These are phyloP conservation scores for Prionailurus viverrinus DNA, from an alignment of 2,113 vertebrate species.

Conservation along the genomic window DNA sequence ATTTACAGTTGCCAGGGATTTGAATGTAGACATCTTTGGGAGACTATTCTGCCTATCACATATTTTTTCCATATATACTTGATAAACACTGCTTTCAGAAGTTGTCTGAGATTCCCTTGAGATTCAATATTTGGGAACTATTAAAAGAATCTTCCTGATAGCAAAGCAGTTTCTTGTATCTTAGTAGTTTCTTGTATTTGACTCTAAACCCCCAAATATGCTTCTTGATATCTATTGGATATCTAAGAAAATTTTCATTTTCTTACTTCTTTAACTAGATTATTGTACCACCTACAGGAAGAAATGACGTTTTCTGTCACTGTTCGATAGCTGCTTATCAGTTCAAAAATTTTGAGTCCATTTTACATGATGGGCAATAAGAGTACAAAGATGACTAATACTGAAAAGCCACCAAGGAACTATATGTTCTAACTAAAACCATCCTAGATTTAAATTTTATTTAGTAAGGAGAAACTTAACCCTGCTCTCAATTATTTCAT, in stretches of 20 bases:
- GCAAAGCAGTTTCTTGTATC: neutral
- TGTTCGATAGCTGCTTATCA: neutral
- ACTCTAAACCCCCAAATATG: neutral
- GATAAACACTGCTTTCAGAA: neutral
- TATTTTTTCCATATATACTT: neutral
- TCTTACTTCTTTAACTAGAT: conserved; percentile 3
- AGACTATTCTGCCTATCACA: neutral
- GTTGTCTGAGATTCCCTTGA: neutral
- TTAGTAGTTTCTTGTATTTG: neutral
- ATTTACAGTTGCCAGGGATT: neutral
- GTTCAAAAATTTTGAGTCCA: neutral
- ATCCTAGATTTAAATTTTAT: neutral
- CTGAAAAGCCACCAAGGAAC: neutral
- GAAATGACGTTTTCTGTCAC: neutral
- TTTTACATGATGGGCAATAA: neutral
- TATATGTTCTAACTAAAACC: neutral
- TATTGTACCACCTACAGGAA: neutral
- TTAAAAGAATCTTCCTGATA: neutral
- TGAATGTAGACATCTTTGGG: neutral
- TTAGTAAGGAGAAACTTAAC: neutral
- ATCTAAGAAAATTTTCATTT: neutral
- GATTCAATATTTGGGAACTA: neutral
- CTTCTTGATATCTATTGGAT: neutral
- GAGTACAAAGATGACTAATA: neutral
- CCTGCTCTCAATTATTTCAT: neutral